Percentiles rank a stretch among this genome's conserved stretches.
phyloP scores from a whole-genome alignment of 2,888 invertebrate species.

The Aproaerema taeniolella region DNA sequence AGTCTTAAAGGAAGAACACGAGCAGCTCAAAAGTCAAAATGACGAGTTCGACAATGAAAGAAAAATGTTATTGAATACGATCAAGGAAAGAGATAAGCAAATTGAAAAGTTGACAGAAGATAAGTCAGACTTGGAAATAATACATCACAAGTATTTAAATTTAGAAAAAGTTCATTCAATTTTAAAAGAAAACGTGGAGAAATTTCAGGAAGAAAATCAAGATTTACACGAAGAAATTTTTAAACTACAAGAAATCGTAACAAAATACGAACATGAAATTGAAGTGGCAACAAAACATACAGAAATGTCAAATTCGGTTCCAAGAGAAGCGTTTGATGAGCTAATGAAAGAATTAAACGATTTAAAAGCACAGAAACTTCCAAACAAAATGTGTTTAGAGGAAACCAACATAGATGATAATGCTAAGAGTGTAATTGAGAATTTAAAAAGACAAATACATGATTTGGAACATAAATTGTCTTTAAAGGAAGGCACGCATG shows the following conservation, averaged over 20 bases:
- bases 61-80: constrained; percentile 51
- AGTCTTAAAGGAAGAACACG: constrained; percentile 62
- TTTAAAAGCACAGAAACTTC: constrained; percentile 45
- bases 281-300: constrained; percentile 48
- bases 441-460: constrained; percentile 62
- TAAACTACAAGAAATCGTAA: constrained; percentile 65
- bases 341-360: constrained; percentile 50
- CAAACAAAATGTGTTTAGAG: constrained; percentile 49
- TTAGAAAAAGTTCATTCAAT: constrained; percentile 62
- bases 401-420: constrained; percentile 70
- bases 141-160: constrained; percentile 67
- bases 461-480: constrained; percentile 56
- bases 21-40: constrained; percentile 62
- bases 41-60: constrained; percentile 64
- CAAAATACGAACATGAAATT: constrained; percentile 63
- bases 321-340: constrained; percentile 54
- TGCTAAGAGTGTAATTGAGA: constrained; percentile 69
- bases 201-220: constrained; percentile 73
- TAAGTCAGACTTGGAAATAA: constrained; percentile 54
- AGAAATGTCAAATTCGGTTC: constrained; percentile 44
- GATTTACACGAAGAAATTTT: constrained; percentile 72
- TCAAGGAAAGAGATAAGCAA: constrained; percentile 64
- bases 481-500: constrained; percentile 37
- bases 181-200: constrained; percentile 65
- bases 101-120: constrained; percentile 36